A percentile compares a stretch with the other conserved stretches of the same genome.
Evolutionary conservation across 2,113 vertebrate species (phyloP).

Genomic region (Cyphomyrus discorhynchus): DNA sequence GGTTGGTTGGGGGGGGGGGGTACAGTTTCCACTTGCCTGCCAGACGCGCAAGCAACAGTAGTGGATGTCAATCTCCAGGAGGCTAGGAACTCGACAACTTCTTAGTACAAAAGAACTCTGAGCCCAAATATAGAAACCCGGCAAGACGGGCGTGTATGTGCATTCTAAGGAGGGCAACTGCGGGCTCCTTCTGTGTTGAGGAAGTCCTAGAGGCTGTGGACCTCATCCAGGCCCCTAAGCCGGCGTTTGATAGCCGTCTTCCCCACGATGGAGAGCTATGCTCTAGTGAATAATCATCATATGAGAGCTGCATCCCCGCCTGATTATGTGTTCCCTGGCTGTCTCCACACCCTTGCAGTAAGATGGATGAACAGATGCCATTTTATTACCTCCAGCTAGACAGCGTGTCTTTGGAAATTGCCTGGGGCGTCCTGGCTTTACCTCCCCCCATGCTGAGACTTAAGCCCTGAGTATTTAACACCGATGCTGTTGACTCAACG

Average conservation of each 20-base stretch:
- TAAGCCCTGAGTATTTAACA: conserved; percentile 3
- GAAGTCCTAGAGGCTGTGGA: background rate
- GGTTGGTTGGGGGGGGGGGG: background rate
- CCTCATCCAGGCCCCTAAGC: background rate
- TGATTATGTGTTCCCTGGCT: background rate
- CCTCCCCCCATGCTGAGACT: background rate
- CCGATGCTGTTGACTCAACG: background rate
- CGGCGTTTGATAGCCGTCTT: background rate
- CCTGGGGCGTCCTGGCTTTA: background rate
- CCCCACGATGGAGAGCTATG: background rate
- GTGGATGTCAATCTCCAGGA: conserved; percentile 36
- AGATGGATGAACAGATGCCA: background rate
- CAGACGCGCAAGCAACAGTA: conserved; percentile 18
- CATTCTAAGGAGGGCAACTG: background rate
- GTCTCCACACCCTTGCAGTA: background rate
- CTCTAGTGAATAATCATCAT: background rate
- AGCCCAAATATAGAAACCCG: conserved; percentile 1
- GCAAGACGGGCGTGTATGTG: background rate
- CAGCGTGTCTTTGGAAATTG: background rate
- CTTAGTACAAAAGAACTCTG: conserved; percentile 25
- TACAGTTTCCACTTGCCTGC: conserved; percentile 32
- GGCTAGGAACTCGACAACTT: conserved; percentile 28
- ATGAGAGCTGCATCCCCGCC: background rate
- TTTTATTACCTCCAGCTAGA: background rate
- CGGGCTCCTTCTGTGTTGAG: background rate